Percentiles rank a stretch among this genome's conserved stretches.
Conservation (phyloP, 1,140 invertebrate species). For the Procambarus virginalis region DNA sequence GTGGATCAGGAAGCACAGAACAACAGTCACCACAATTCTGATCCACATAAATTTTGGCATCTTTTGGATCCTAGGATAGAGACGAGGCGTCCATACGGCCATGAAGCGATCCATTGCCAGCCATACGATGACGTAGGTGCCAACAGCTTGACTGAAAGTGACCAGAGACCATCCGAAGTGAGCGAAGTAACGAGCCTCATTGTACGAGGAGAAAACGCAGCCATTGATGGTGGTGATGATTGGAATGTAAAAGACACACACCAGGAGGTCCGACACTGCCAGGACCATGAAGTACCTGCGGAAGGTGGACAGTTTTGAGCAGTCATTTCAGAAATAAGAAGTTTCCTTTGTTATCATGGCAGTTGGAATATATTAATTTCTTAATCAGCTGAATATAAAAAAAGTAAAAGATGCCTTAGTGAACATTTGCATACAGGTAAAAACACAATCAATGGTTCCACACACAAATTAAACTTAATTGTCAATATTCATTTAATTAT, state of each 20-base stretch:
- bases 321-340: too few relatives aligned
- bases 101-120: constrained; percentile 46
- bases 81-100: constrained; percentile 29
- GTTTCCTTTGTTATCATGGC: too few relatives aligned
- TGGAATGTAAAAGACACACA: constrained; percentile 50
- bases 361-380: too few relatives aligned
- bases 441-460: too few relatives aligned
- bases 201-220: constrained; percentile 34
- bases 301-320: neutral
- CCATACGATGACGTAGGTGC: constrained; percentile 36
- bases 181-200: constrained; percentile 31
- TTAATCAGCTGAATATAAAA: too few relatives aligned
- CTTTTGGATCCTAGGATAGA: constrained; percentile 38
- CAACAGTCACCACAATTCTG: constrained; percentile 21
- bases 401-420: too few relatives aligned
- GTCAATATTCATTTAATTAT: too few relatives aligned
- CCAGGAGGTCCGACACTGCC: constrained; percentile 35
- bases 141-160: constrained; percentile 8
- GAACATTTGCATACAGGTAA: too few relatives aligned
- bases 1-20: constrained; percentile 19
- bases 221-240: constrained; percentile 47
- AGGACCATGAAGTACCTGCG: constrained; percentile 43
- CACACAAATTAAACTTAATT: too few relatives aligned
- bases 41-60: constrained; percentile 22
- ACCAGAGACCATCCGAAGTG: constrained; percentile 51